These are phyloP conservation scores for Choristoneura rosaceana DNA, from an alignment of 2,888 invertebrate species.

Conservation along the genomic window DNA sequence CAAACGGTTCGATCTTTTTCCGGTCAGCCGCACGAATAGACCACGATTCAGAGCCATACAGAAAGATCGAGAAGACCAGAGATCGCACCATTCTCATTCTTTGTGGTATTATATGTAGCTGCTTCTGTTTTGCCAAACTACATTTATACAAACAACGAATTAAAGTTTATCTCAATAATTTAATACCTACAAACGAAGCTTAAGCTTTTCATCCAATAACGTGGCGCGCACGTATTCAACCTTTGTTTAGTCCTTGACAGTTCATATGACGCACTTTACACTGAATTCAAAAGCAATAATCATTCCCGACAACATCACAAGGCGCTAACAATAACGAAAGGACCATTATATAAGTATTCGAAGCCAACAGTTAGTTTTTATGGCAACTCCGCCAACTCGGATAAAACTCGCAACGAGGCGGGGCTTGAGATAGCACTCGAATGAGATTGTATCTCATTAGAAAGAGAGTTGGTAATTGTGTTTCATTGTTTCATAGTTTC, in stretches of 20 bases:
- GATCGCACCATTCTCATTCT: no score
- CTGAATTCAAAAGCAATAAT: background rate
- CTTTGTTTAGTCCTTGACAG: background rate
- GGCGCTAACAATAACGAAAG: constrained; percentile 14
- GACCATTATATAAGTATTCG: constrained; percentile 8
- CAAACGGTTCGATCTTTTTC: no score
- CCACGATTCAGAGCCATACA: no score
- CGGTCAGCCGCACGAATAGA: no score
- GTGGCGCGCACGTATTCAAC: background rate
- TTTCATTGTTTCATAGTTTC: constrained; percentile 17
- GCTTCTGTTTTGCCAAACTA: no score
- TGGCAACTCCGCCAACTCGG: constrained; percentile 2
- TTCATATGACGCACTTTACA: background rate
- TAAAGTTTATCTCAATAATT: no score
- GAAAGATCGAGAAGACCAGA: no score
- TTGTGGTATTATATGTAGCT: no score
- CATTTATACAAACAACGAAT: no score
- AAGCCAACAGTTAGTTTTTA: constrained; percentile 29
- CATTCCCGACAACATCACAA: constrained; percentile 13
- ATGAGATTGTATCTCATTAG: constrained; percentile 30
- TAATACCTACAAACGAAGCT: no score
- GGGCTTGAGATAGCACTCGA: constrained; percentile 29
- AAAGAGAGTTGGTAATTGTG: constrained; percentile 27
- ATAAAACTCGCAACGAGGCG: background rate
- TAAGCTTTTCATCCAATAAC: no score